Base-by-base conservation (phyloP, 2,797 vertebrate genomes). In the Crotalus adamanteus region DNA sequence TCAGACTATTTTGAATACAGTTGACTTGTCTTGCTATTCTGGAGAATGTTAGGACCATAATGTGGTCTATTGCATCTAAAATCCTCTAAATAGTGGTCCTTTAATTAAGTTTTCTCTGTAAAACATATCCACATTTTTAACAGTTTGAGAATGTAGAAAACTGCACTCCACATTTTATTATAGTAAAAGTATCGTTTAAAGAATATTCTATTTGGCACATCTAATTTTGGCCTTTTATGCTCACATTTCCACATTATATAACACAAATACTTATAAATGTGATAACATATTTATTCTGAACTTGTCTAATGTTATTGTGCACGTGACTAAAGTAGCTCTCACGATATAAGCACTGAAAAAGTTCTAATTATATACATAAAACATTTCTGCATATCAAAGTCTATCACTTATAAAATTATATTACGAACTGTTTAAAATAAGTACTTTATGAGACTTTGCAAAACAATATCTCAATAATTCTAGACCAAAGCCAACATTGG, bases 401-500 rank as follows among this genome's bases (percentile, higher is more conserved):
- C 96, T 91, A 95, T 92, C 93, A 94, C 91, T 93, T 95, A 96
- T 95, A 94, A 95, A 96, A 94, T 93, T 59, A 93, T 63, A 90
- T 28, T 55, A 73, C 86, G 93, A 95, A 89, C 57, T 97, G 86
- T 95, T 96, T 95, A 94, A 92, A 94, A 92, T 95, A 97, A 96
- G 94, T 95, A 95, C 94, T 95, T 91, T 95, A 95, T 94, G 94
- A 87, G 95, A 96, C 94, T 96, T 97, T 98, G 92, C 94, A 97
- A 97, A 97, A 98, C 97, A 96, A 96, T 96, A 97, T 97, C 97
- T 91, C 96, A 96, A 97, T 95, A 95, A 97, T 97, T 97, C 96
- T 96, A 98, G 97, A 98, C 97, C 98, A 98, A 98, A 98, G 98
- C 97, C 97, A 97, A 97, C 97, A 97, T 97, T 97, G 97, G 97